Conservation (phyloP, 2,888 invertebrate species). For the Linhomoeus sp. region DNA sequence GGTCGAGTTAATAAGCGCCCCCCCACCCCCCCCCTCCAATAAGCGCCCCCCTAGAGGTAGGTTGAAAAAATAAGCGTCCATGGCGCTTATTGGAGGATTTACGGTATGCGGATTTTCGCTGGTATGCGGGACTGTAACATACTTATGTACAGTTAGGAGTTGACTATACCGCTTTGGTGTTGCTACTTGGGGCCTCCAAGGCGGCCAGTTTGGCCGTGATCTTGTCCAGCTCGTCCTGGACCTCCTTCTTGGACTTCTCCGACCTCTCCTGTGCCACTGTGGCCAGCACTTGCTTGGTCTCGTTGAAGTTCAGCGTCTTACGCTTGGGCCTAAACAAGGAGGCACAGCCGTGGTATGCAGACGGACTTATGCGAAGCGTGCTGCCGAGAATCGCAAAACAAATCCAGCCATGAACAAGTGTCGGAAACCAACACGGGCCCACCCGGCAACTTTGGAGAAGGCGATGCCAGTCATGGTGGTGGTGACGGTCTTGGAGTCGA, state of each 20-base stretch:
- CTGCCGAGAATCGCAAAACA: background rate
- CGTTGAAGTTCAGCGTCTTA: constrained; percentile 22
- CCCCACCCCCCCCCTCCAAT: too few relatives aligned
- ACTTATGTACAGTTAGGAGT: too few relatives aligned
- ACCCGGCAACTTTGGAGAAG: constrained; percentile 26
- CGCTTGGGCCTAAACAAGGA: constrained; percentile 19
- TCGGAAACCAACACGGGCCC: background rate
- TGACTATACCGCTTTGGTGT: constrained; percentile 12
- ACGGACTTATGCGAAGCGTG: too few relatives aligned
- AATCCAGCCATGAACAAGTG: background rate
- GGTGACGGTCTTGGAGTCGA: constrained; percentile 18
- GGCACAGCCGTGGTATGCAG: too few relatives aligned
- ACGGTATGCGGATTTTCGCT: too few relatives aligned
- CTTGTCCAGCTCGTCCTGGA: constrained; percentile 21
- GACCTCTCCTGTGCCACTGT: constrained; percentile 22
- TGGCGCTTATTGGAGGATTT: too few relatives aligned
- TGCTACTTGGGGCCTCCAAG: constrained; percentile 19
- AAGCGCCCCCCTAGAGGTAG: too few relatives aligned
- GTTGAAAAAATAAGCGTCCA: too few relatives aligned
- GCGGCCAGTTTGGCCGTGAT: constrained; percentile 19
- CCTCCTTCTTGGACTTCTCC: constrained; percentile 15
- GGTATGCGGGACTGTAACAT: too few relatives aligned
- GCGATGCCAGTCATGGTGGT: constrained; percentile 26
- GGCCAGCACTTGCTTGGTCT: constrained; percentile 22
- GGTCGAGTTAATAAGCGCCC: too few relatives aligned